Evolutionary conservation across 2,797 vertebrate species (phyloP), one percentile per base, ranked within the genome.

Genomic region (Pangasius sanitwongsei): DNA sequence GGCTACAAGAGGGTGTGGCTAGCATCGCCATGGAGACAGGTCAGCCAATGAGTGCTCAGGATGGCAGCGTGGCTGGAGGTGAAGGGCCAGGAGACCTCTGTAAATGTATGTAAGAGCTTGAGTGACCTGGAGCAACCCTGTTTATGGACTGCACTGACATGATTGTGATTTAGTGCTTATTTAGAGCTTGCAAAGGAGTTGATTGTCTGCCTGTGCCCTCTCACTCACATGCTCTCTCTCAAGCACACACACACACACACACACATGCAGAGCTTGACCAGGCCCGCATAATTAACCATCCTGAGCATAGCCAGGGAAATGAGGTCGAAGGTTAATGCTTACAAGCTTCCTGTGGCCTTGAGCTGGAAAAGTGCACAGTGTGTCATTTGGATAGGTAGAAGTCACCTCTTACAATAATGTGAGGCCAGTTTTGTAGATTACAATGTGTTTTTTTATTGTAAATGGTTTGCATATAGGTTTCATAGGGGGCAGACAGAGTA

Each of bases 321-420:
- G 86, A 90, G 92, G 91, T 90, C 78, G 34, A 91, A 90, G 91
- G 91, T 93, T 92, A 92, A 93, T 91, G 90, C 90, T 88, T 91
- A 89, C 89, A 90, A 91, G 88, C 83, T 90, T 90, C 86, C 86
- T 90, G 89, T 87, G 55, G 90, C 90, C 88, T 89, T 84, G 86
- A 90, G 87, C 86, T 86, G 86, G 81, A 89, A 87, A 86, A 90
- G 89, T 85, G 87, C n/a, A 61, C 87, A 57, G 84, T 86, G 67
- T 86, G 87, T 86, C 81, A 89, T 87, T 83, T 84, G 80, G 6
- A 61, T 44, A 83, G 87, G 75, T 84, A 55, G 67, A 90, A 70
- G 74, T 81, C n/a, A 23, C 57, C 50, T 74, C 63, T 85, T 78
- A 75, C 57, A 78, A 77, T 77, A 89, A 88, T 31, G 63, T 74